Evolutionary conservation across 2,888 invertebrate species (phyloP).

Genomic region (Balanococcus diminutus): DNA sequence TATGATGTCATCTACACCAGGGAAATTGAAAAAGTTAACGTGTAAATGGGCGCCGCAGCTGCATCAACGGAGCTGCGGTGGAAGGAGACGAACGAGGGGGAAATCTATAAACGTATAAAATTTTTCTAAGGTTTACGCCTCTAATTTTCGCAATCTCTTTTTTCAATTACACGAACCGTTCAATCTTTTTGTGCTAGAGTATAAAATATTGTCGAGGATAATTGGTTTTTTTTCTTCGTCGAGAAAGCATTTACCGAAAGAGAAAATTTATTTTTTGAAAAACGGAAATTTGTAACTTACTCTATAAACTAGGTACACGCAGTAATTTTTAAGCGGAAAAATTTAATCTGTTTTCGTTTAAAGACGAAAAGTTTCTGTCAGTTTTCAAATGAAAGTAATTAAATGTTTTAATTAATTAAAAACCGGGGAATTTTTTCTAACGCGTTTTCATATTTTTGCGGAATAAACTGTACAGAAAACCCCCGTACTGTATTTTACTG

Average conservation of each 20-base stretch:
- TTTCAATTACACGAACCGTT: neutral
- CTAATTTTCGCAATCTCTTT: neutral
- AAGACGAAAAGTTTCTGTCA: slow-evolving; percentile 13
- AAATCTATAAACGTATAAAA: neutral
- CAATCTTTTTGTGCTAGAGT: neutral
- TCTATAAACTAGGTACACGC: neutral
- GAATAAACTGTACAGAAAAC: slow-evolving; percentile 15
- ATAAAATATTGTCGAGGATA: slow-evolving; percentile 4
- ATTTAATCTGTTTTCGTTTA: slow-evolving; percentile 14
- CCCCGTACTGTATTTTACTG: slow-evolving; percentile 7
- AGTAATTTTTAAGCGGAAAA: slow-evolving; percentile 23
- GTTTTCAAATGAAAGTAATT: slow-evolving; percentile 27
- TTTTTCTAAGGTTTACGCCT: neutral
- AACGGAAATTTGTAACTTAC: neutral
- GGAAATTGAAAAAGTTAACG: neutral
- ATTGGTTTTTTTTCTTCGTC: slow-evolving; percentile 6
- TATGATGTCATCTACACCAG: neutral
- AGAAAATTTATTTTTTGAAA: slow-evolving; percentile 10
- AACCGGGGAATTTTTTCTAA: neutral
- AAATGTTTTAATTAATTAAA: slow-evolving; percentile 31
- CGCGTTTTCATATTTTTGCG: slow-evolving; percentile 16
- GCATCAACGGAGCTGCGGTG: neutral
- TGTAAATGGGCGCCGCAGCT: neutral
- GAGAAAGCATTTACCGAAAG: neutral
- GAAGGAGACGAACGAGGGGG: too few relatives aligned